Conservation (phyloP, 1,140 invertebrate species). For the Phortica variegata region DNA sequence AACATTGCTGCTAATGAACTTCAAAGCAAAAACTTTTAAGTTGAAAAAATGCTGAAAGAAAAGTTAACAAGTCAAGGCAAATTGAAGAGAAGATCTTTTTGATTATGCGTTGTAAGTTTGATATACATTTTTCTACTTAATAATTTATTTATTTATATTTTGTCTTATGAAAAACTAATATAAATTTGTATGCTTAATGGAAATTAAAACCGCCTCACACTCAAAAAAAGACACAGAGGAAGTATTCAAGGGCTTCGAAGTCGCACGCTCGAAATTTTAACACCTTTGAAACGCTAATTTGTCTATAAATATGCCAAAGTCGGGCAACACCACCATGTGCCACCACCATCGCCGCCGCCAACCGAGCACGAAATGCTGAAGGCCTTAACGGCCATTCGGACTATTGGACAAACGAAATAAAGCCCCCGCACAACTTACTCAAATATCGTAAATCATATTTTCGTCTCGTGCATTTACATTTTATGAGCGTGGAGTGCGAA, state of each 20-base stretch:
- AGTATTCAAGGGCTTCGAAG: slow-evolving; percentile 26
- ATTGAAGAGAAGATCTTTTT: neutral
- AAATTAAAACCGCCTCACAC: too few species aligned
- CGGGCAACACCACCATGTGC: slow-evolving; percentile 11
- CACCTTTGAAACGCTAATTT: slow-evolving; percentile 35
- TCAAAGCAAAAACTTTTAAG: neutral
- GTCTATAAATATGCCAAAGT: slow-evolving; percentile 46
- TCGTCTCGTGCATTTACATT: slow-evolving; percentile 45
- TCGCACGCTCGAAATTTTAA: neutral
- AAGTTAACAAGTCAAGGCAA: neutral
- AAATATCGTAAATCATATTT: slow-evolving; percentile 52
- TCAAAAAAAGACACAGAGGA: neutral
- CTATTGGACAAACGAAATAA: neutral
- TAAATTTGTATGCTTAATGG: too few species aligned
- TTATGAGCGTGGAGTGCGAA: slow-evolving; percentile 27
- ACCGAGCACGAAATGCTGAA: neutral
- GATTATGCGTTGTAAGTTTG: neutral
- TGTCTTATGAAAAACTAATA: too few species aligned
- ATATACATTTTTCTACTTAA: too few species aligned
- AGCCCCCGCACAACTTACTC: slow-evolving; percentile 9
- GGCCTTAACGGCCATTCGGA: neutral
- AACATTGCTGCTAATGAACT: slow-evolving; percentile 1
- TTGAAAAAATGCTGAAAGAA: neutral
- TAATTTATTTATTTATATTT: too few species aligned
- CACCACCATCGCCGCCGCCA: slow-evolving; percentile 14